These are phyloP conservation scores for Luidia sarsii DNA, from an alignment of 53 echinoderm and acorn worm genomes.

Conservation along the genomic window DNA sequence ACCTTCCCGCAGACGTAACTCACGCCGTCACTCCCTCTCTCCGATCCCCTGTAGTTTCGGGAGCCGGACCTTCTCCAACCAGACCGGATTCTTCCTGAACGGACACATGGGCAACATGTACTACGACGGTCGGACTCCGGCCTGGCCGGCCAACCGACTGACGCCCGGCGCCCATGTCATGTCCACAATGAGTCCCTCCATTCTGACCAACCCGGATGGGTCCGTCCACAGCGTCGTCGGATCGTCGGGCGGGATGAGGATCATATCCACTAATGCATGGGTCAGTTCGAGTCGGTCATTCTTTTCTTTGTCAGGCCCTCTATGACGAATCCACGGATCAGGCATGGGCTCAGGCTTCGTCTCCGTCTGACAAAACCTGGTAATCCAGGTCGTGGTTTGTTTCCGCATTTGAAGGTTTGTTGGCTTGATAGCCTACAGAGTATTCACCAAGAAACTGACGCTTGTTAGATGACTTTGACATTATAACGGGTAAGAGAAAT, in stretches of 20 bases:
- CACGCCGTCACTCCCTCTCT: too few relatives aligned
- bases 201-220: constrained; percentile 41
- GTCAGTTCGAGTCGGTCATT: constrained; percentile 26
- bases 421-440: too few relatives aligned
- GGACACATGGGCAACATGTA: constrained; percentile 63
- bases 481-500: neutral
- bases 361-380: too few relatives aligned
- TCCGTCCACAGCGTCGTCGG: constrained; percentile 63
- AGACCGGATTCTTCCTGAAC: constrained; percentile 70
- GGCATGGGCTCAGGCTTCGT: too few relatives aligned
- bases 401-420: too few relatives aligned
- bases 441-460: too few relatives aligned
- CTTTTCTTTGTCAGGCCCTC: too few relatives aligned
- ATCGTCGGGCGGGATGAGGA: constrained; percentile 66
- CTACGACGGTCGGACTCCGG: constrained; percentile 34
- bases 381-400: too few relatives aligned
- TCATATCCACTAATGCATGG: constrained; percentile 73
- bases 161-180: constrained; percentile 50
- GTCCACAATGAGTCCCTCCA: constrained; percentile 58
- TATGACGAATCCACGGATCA: too few relatives aligned
- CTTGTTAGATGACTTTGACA: neutral
- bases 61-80: constrained; percentile 56
- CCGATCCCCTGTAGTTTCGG: too few relatives aligned
- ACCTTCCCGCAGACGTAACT: too few relatives aligned
- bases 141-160: constrained; percentile 62